Conservation (phyloP, 1,140 invertebrate species). For the Planococcus citri region DNA sequence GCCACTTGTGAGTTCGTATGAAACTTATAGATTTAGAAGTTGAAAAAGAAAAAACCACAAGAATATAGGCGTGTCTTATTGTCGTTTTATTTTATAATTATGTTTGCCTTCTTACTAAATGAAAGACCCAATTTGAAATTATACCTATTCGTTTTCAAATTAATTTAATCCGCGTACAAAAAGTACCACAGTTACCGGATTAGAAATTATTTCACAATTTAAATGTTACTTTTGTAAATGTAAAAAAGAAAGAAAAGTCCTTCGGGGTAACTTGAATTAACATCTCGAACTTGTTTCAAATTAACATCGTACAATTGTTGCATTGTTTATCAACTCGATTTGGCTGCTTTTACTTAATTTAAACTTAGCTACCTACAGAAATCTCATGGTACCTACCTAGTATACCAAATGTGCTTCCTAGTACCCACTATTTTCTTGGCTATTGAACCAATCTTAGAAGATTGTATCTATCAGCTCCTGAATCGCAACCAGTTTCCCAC, state of each 20-base stretch:
- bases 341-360: too few species aligned
- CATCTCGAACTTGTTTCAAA: background rate
- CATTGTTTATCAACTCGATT: background rate
- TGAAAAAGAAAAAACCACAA: background rate
- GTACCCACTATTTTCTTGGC: too few species aligned
- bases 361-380: too few species aligned
- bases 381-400: too few species aligned
- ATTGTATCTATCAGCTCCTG: too few species aligned
- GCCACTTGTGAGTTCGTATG: background rate
- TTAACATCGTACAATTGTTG: background rate
- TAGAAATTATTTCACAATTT: background rate
- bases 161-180: background rate
- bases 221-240: background rate
- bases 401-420: too few species aligned
- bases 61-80: conserved; percentile 7
- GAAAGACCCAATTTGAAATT: background rate
- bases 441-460: too few species aligned
- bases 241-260: background rate
- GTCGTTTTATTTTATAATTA: background rate
- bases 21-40: background rate
- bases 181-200: background rate
- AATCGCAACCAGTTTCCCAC: too few species aligned
- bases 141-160: background rate
- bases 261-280: background rate
- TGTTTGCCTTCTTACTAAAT: background rate